A percentile compares a stretch with the other conserved stretches of the same genome.
Conservation (phyloP, 2,113 vertebrate species). For the Typhlomys cinereus region DNA sequence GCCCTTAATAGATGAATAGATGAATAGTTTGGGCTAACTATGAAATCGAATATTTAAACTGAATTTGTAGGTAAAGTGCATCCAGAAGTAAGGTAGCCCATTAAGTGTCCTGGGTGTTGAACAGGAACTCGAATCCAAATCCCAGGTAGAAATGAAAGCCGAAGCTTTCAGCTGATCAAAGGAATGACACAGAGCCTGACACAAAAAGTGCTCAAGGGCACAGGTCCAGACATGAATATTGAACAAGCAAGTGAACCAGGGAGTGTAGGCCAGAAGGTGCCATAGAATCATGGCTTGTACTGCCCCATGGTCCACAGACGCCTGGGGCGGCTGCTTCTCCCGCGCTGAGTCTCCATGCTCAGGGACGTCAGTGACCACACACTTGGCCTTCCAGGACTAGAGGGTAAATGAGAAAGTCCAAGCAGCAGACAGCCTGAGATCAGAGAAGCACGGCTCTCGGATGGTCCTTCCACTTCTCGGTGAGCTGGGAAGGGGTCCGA, state of each 20-base stretch:
- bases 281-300: background rate
- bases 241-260: background rate
- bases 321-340: background rate
- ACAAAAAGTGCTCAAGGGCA: background rate
- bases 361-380: background rate
- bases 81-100: background rate
- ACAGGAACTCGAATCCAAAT: background rate
- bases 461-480: background rate
- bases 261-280: background rate
- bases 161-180: background rate
- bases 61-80: background rate
- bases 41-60: conserved; percentile 5
- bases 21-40: background rate
- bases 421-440: background rate
- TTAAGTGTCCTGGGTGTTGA: background rate
- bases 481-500: background rate
- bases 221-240: background rate
- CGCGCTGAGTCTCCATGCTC: background rate
- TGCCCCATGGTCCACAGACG: background rate
- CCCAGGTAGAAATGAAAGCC: background rate
- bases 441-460: background rate
- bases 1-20: background rate
- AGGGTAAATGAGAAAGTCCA: background rate
- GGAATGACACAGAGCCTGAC: background rate
- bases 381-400: background rate